Evolutionary conservation across 2,888 invertebrate species (phyloP).

Genomic region (Zelleria hepariella): DNA sequence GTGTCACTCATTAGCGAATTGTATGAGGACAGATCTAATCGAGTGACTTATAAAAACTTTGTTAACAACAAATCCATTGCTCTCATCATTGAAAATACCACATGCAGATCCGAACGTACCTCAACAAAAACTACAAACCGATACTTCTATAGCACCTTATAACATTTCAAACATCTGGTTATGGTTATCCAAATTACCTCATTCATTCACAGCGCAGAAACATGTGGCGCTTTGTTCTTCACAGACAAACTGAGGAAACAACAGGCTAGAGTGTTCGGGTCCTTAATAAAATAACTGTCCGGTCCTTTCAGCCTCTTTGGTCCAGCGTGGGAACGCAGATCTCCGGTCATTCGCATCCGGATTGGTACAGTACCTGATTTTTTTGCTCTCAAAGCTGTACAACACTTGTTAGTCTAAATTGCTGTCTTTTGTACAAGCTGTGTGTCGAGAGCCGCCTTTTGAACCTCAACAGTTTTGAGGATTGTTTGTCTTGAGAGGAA

Average conservation of each 20-base stretch:
- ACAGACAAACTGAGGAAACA: slow-evolving; percentile 23
- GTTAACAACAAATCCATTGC: background rate
- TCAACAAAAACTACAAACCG: too few relatives aligned
- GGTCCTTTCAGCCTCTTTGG: slow-evolving; percentile 8
- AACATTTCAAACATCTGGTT: slow-evolving; percentile 37
- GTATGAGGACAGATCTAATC: too few relatives aligned
- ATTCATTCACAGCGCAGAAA: slow-evolving; percentile 19
- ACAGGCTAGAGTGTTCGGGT: slow-evolving; percentile 31
- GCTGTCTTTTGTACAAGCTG: slow-evolving; percentile 37
- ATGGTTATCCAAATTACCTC: slow-evolving; percentile 31
- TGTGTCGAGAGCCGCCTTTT: slow-evolving; percentile 36
- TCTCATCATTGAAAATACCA: background rate
- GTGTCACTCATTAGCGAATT: too few relatives aligned
- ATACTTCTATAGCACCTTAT: slow-evolving; percentile 9
- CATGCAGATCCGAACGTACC: slow-evolving; percentile 1
- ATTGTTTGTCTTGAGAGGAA: slow-evolving; percentile 18
- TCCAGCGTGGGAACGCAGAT: slow-evolving; percentile 54
- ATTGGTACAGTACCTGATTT: slow-evolving; percentile 40
- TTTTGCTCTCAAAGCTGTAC: slow-evolving; percentile 48
- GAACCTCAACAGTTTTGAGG: slow-evolving; percentile 9
- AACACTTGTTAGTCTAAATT: slow-evolving; percentile 55
- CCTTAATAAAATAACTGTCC: slow-evolving; percentile 14
- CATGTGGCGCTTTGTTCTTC: slow-evolving; percentile 57
- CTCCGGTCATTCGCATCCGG: slow-evolving; percentile 57
- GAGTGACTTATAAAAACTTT: too few relatives aligned